Base-by-base conservation (phyloP, 2,797 vertebrate genomes). In the Ptychadena robeensis region DNA sequence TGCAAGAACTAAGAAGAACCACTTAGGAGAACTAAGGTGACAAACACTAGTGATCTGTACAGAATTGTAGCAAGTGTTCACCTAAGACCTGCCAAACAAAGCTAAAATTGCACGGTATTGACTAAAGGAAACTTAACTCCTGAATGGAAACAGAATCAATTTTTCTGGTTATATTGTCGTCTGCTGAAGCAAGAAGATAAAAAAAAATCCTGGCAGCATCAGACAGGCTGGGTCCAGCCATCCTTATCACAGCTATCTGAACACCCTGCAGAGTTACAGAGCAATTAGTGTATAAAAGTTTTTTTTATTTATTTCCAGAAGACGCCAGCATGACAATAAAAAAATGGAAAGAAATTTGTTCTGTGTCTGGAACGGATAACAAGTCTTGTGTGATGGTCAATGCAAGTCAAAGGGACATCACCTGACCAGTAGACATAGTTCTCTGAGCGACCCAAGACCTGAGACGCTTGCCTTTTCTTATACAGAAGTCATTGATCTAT, bases 171-270 rank as follows among this genome's bases (percentile, higher is more conserved):
- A 63, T 82, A 75, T 69, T 74, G 82, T 48, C 79, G 71, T 59
- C 34, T 57, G 80, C 71, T 70, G 64, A 80, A 59, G 68, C 31
- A 37, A 73, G 77, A 71, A 84, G 77, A 84, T 75, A 53, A 75
- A 84, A 84, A 74, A 80, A 80, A 80, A 80, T 84, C 71, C 82
- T 84, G 77, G 82, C 82, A 75, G 71, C 77, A 74, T 84, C 77
- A 80, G 27, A 64, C 77, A 64, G 77, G 48, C 77, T 48, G 77
- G 64, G 48, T 84, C 82, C 82, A 84, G 65, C 82, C 82, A 84
- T 84, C 82, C 82, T 84, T 84, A 84, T 84, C 82, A 84, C 77
- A 84, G 82, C 65, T 84, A 71, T 80, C 77, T 84, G 71, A 80
- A 80, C 77, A 28, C 82, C 82, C 82, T 80, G 77, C 77, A 71